phyloP scores from a whole-genome alignment of 2,113 vertebrate species.

The Taurulus bubalis region DNA sequence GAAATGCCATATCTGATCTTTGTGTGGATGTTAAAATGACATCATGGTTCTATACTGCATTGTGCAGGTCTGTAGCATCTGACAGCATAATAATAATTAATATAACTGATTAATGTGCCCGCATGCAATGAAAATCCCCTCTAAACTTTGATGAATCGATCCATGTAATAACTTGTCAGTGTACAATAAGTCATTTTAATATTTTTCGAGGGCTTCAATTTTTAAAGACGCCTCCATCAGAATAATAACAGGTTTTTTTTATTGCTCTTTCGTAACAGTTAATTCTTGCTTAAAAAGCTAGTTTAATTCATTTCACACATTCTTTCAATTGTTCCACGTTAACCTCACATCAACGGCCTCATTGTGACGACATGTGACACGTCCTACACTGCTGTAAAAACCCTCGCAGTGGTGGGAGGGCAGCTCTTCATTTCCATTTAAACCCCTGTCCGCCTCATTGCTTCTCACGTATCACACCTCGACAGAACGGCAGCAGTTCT shows the following conservation, averaged over 20 bases:
- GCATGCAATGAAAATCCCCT: neutral
- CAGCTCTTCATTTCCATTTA: neutral
- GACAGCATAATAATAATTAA: neutral
- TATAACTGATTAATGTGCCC: neutral
- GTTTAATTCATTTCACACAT: slow-evolving; percentile 19
- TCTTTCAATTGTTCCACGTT: neutral
- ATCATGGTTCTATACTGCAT: too few species aligned
- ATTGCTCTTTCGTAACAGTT: neutral
- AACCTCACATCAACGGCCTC: neutral
- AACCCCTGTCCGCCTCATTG: neutral
- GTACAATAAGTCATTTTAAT: neutral
- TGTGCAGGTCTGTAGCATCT: neutral
- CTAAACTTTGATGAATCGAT: neutral
- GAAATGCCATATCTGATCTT: neutral
- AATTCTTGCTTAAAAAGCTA: neutral
- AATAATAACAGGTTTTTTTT: too few species aligned
- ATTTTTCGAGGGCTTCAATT: neutral
- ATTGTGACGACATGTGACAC: slow-evolving; percentile 19
- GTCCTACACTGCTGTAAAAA: neutral
- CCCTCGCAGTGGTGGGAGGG: neutral
- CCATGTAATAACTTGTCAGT: neutral
- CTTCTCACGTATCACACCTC: neutral
- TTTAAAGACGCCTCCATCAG: neutral
- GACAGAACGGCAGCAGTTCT: neutral
- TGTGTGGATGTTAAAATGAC: neutral